Conservation (phyloP, 2,113 vertebrate genomes). For the Lagenorhynchus albirostris region DNA sequence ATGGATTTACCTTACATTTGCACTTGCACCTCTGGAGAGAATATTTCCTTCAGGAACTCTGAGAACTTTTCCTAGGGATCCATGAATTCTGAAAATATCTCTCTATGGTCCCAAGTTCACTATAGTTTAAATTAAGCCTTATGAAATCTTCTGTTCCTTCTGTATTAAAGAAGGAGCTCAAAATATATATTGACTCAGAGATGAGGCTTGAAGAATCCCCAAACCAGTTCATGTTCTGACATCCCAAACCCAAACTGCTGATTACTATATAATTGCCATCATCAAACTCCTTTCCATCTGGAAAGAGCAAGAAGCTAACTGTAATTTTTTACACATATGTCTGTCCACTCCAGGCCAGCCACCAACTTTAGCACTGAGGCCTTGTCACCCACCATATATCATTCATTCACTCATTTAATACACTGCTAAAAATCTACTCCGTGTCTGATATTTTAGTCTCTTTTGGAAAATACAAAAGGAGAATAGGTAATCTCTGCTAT, state of each 20-base stretch:
- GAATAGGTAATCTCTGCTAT: not conserved
- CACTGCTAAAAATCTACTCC: not conserved
- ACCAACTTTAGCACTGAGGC: not conserved
- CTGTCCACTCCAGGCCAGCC: not conserved
- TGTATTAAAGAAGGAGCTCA: not conserved
- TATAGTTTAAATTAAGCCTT: not conserved
- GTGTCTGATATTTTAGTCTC: not conserved
- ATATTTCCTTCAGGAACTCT: not conserved
- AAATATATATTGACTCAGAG: not conserved
- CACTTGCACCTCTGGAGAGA: not conserved
- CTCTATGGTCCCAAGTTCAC: not conserved
- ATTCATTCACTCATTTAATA: not conserved
- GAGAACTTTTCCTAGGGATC: not conserved
- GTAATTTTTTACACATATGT: not conserved
- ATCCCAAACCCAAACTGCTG: not conserved
- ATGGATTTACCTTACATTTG: not conserved
- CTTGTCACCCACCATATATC: not conserved
- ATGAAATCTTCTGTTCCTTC: not conserved
- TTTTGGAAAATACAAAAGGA: not conserved
- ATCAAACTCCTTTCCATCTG: not conserved
- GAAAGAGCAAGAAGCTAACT: not conserved
- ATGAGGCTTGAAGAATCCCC: not conserved
- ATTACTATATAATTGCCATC: not conserved
- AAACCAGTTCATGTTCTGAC: not conserved
- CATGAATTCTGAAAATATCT: conserved; percentile 12